Percentiles rank a stretch among this genome's conserved stretches.
phyloP scores from a whole-genome alignment of 2,888 invertebrate genomes.

The Lithophane socia region DNA sequence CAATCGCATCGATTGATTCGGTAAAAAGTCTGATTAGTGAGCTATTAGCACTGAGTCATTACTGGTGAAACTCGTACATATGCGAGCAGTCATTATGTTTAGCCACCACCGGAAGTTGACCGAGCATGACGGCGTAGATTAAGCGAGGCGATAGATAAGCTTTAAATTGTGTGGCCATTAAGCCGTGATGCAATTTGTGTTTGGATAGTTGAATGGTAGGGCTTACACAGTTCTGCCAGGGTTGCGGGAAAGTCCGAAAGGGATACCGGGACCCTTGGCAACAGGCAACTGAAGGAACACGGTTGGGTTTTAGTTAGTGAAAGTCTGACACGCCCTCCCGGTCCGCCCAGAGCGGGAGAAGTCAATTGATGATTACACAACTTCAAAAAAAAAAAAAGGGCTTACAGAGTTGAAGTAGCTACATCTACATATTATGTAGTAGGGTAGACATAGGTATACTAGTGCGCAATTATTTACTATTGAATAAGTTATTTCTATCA shows the following conservation, averaged over 20 bases:
- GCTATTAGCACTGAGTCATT: slow-evolving; percentile 55
- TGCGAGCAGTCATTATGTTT: slow-evolving; percentile 58
- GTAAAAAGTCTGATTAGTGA: slow-evolving; percentile 62
- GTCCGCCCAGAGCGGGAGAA: too few species aligned
- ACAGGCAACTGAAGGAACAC: too few species aligned
- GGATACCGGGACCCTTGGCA: too few species aligned
- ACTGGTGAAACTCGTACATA: slow-evolving; percentile 62
- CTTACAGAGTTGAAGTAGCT: too few species aligned
- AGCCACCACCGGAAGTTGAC: slow-evolving; percentile 55
- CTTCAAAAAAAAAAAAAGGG: too few species aligned
- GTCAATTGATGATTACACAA: too few species aligned
- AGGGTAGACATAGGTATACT: too few species aligned
- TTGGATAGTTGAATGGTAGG: not conserved
- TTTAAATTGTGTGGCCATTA: slow-evolving; percentile 27
- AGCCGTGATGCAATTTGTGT: slow-evolving; percentile 23
- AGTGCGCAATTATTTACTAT: not conserved
- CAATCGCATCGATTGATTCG: slow-evolving; percentile 58
- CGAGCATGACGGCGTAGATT: slow-evolving; percentile 18
- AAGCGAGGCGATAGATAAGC: slow-evolving; percentile 43
- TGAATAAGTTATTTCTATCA: not conserved
- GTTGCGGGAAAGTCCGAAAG: too few species aligned
- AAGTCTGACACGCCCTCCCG: too few species aligned
- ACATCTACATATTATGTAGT: not conserved
- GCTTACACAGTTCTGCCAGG: too few species aligned
- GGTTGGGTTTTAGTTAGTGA: too few species aligned